These are phyloP conservation scores for Dipodomys ordii DNA, from an alignment of 2,113 vertebrate genomes.

Conservation along the genomic window DNA sequence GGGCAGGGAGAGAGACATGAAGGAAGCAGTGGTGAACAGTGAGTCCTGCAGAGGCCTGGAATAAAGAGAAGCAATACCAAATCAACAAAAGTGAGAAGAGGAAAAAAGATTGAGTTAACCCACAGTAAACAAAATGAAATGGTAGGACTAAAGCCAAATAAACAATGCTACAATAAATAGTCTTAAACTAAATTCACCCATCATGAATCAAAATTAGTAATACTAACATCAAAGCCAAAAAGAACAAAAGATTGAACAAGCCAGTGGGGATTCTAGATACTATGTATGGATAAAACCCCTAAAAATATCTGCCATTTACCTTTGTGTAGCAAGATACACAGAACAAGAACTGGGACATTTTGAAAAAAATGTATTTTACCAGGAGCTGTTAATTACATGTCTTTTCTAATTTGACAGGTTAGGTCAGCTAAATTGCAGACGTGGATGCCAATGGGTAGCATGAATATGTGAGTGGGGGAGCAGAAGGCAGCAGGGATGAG, in stretches of 20 bases:
- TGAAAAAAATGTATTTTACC: neutral
- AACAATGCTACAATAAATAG: neutral
- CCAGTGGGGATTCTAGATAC: neutral
- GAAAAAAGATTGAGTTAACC: neutral
- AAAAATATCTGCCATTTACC: neutral
- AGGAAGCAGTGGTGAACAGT: neutral
- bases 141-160: neutral
- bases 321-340: conserved; percentile 16
- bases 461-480: conserved; percentile 1
- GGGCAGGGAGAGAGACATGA: too few relatives aligned
- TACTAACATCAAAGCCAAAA: neutral
- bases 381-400: conserved; percentile 11
- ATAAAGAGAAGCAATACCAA: neutral
- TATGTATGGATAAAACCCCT: neutral
- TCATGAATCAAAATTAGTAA: neutral
- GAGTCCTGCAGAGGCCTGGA: neutral
- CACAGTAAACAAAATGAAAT: neutral
- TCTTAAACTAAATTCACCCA: neutral
- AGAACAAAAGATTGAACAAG: neutral
- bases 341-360: conserved; percentile 14
- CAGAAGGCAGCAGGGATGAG: neutral
- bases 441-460: neutral
- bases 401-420: conserved; percentile 8
- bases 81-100: neutral
- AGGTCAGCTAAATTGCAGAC: neutral